Base-by-base conservation (phyloP, 2,888 invertebrate genomes). In the Stenoptilia bipunctidactyla region DNA sequence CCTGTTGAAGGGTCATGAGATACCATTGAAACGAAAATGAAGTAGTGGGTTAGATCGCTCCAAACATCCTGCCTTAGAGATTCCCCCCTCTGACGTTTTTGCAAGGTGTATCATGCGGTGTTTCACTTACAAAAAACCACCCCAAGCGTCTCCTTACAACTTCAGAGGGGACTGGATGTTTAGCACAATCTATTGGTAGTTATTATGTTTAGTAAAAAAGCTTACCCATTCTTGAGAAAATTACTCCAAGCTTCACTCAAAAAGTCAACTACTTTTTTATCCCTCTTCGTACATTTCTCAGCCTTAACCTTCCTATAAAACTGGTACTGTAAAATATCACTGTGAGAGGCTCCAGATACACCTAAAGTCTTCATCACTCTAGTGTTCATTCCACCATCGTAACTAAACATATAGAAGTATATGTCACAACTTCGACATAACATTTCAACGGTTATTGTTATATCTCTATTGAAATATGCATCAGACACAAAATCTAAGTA, bases 181-280 rank as follows among this genome's bases (percentile, higher is more conserved):
- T n/a, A n/a, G n/a, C n/a, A n/a, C n/a, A n/a, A n/a, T n/a, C n/a
- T n/a, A n/a, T n/a, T n/a, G n/a, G n/a, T n/a, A n/a, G n/a, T n/a
- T n/a, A n/a, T n/a, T n/a, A n/a, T n/a, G n/a, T n/a, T n/a, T n/a
- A n/a, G 20, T 20, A 20, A 20, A 20, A 20, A 20, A 5, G 20
- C 74, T 66, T 46, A 83, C 82, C 82, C 76, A 48, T 53, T 58
- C 42, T 51, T 73, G 15, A 71, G 75, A 41, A 83, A 83, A 46
- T 63, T 71, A 37, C 67, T 67, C 65, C 70, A 70, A 1, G 60
- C 52, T 38, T 79, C 73, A 2, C 55, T 58, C 4, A 83, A 35
- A 45, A 67, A 61, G 1, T 63, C 49, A 0, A 74, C 52, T 1
- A 79, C 52, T 37, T 59, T 45, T 1, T 40, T 41, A 48, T 82